phyloP scores from a whole-genome alignment of 2,888 invertebrate species.

The Stenurella melanura region DNA sequence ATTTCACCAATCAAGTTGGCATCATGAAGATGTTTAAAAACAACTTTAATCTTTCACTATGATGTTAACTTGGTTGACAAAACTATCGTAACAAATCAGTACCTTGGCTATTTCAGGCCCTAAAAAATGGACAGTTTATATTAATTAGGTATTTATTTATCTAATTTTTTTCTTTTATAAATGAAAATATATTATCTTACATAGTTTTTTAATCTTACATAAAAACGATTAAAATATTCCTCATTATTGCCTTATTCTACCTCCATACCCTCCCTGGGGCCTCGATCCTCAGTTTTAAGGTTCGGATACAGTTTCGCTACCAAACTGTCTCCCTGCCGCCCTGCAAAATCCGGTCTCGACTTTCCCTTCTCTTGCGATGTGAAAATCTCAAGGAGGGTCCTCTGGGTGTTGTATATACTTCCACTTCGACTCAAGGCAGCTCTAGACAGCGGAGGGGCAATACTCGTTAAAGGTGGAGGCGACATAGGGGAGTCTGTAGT shows the following conservation, averaged over 20 bases:
- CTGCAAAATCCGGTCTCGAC: constrained; percentile 77
- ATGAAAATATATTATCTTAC: neutral
- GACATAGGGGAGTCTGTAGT: constrained; percentile 92
- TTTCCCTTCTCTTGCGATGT: constrained; percentile 76
- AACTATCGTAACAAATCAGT: no score
- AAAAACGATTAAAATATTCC: neutral
- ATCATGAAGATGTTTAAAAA: no score
- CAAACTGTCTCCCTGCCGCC: constrained; percentile 76
- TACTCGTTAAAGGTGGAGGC: constrained; percentile 78
- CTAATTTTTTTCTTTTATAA: no score
- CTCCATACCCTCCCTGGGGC: constrained; percentile 70
- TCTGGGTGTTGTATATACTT: constrained; percentile 69
- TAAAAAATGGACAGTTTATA: no score
- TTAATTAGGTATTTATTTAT: no score
- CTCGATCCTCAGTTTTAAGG: constrained; percentile 75
- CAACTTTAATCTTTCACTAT: no score
- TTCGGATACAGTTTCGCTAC: constrained; percentile 86
- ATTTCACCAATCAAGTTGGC: no score
- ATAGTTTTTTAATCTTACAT: constrained; percentile 9
- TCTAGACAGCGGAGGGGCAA: constrained; percentile 63
- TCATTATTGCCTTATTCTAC: constrained; percentile 58
- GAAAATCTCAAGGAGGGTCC: constrained; percentile 82
- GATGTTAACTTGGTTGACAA: no score
- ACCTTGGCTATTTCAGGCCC: no score
- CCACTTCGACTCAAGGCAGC: constrained; percentile 57